Conservation (phyloP, 1,140 invertebrate species). For the Trichomalopsis sarcophagae region DNA sequence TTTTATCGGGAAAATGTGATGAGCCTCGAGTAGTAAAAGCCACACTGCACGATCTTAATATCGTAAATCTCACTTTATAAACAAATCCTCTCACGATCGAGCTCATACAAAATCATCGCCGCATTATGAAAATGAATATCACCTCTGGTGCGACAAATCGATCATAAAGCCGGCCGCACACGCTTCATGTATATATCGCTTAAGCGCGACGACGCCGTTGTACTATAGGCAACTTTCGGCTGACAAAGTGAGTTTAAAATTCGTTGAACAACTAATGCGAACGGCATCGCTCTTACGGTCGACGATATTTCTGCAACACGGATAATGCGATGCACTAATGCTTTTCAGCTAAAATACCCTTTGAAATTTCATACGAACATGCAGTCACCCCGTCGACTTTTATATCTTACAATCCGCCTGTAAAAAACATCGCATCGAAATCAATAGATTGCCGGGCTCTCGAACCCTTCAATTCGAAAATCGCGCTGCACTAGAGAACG, state of each 20-base stretch:
- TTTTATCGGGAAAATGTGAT: background rate
- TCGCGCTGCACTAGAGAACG: background rate
- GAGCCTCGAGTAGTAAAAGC: background rate
- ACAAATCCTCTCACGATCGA: background rate
- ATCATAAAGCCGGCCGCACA: background rate
- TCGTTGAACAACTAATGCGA: background rate
- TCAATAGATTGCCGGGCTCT: background rate
- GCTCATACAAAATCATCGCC: background rate
- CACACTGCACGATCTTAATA: background rate
- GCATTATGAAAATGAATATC: background rate
- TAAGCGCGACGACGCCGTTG: background rate
- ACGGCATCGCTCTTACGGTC: background rate
- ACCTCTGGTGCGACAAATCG: background rate
- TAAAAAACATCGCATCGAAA: background rate
- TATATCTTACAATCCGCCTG: background rate
- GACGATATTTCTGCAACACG: background rate
- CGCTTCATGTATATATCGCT: background rate
- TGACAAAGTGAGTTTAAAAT: slow-evolving; percentile 4
- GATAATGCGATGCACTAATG: background rate
- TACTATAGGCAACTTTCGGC: background rate
- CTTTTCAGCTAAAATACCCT: background rate
- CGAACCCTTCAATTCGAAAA: background rate
- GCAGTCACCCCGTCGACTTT: background rate
- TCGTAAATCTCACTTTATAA: background rate
- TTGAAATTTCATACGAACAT: background rate